Evolutionary conservation across 2,888 invertebrate species (phyloP).

Genomic region (Deroplatys truncata): DNA sequence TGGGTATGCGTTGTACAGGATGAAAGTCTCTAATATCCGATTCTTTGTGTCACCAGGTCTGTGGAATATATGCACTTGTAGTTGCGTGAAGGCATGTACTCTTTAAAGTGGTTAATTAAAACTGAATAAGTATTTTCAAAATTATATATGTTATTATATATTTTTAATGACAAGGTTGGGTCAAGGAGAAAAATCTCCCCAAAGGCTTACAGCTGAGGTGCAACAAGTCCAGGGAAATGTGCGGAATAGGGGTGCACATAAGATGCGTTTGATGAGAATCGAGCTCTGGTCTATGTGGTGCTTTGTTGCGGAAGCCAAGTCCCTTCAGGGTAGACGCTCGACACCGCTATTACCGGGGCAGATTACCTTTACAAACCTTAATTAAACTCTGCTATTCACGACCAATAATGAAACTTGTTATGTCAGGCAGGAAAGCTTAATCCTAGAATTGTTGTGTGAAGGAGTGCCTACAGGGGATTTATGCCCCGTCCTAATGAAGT

Average conservation of each 20-base stretch:
- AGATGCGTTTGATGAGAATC: not conserved
- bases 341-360: not conserved
- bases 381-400: not conserved
- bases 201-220: not conserved
- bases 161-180: no score
- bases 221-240: not conserved
- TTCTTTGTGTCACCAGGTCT: no score
- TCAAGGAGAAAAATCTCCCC: no score
- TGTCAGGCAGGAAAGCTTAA: not conserved
- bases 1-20: no score
- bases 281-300: not conserved
- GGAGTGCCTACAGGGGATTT: not conserved
- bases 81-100: no score
- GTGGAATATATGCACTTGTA: no score
- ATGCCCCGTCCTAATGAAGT: not conserved
- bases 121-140: no score
- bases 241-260: not conserved
- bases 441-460: not conserved
- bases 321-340: not conserved
- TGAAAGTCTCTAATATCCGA: no score
- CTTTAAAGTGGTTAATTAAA: no score
- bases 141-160: no score
- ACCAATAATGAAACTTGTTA: conserved; percentile 5
- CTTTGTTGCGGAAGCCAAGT: not conserved
- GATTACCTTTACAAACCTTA: not conserved